Evolutionary conservation across 2,113 vertebrate species (phyloP), one percentile per base, ranked within the genome.

Genomic region (Cheilinus undulatus): DNA sequence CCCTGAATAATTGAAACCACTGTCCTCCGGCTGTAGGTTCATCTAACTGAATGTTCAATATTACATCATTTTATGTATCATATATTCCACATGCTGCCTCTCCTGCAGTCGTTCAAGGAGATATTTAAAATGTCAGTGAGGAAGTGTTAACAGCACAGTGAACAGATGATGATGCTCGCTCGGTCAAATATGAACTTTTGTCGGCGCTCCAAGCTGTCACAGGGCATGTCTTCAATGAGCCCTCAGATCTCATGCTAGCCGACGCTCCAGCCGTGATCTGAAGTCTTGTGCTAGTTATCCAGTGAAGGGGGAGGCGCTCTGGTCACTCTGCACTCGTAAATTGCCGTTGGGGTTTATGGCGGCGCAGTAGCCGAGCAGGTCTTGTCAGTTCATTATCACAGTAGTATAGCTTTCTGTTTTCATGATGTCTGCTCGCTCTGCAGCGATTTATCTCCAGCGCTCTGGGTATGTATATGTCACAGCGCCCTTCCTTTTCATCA

Each of bases 381-480:
- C 83, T 78, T 88, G 86, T 91, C 90, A 87, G 89, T 92, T 92
- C 87, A 91, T 93, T 89, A 92, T 90, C 86, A 85, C 83, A 80
- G 85, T 80, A 88, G 79, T 90, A 83, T 78, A 87, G 83, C 82
- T 69, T 86, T 89, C 86, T 64, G 57, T 83, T 88, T 89, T 88
- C 88, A 90, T 82, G 79, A 87, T 82, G 84, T 75, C 76, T 66
- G 46, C 30, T 40, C 53, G 40, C 52, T 61, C 23, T 27, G 60
- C 43, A 2, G 76, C 71, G 84, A 90, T 90, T 89, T 90, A 91
- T 89, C 32, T 78, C 48, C 68, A 38, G 42, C 12, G 1, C 54
- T 45, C 71, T 28, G 54, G 34, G 77, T 68, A 57, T 82, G 51
- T 61, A 69, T 80, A 69, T 66, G 78, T 70, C 69, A 59, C 49